Base-by-base conservation (phyloP, 2,113 vertebrate species). In the Dendropsophus ebraccatus region DNA sequence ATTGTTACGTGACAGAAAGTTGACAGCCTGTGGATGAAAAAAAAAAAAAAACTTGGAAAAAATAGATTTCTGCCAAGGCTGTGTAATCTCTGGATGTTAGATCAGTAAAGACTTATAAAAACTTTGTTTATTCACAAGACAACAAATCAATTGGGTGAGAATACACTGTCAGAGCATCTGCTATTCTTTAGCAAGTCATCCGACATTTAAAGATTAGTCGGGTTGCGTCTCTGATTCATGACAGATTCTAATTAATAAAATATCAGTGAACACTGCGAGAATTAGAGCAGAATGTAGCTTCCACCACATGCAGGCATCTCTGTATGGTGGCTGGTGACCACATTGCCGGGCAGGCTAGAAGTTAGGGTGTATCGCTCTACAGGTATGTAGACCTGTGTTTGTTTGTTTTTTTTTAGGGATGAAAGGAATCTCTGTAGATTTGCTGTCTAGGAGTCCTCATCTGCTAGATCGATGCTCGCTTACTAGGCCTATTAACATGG, bases 141-240 rank as follows among this genome's bases (percentile, higher is more conserved):
- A 9, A 69, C 37, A 90, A 88, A 83, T 23, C n/a, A 88, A 2
- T 81, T 62, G 85, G 73, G 83, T 73, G 69, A 75, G 37, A 73
- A 54, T 60, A 30, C 52, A 62, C 35, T 56, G 52, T 45, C 23
- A 60, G 50, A 30, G 35, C 35, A 74, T 60, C 69, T 74, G 49
- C 50, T 30, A 35, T 84, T 58, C 70, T 83, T 25, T 11, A 69
- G 45, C 58, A 50, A 67, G 32, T 41, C 67, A 37, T 83, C 67
- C 25, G 62, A 56, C 49, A 56, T 73, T 58, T n/a, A 54, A 72
- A 47, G 47, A 69, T 82, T 37, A 82, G 81, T 72, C 65, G 52
- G 56, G 67, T 72, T 82, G 21, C 41, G 19, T 52, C 65, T 35
- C 1, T 52, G 49, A 37, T 72, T 83, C 30, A 56, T 72, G 49